These are phyloP conservation scores for Silurus asotus DNA, from an alignment of 2,113 vertebrate species.

Conservation along the genomic window DNA sequence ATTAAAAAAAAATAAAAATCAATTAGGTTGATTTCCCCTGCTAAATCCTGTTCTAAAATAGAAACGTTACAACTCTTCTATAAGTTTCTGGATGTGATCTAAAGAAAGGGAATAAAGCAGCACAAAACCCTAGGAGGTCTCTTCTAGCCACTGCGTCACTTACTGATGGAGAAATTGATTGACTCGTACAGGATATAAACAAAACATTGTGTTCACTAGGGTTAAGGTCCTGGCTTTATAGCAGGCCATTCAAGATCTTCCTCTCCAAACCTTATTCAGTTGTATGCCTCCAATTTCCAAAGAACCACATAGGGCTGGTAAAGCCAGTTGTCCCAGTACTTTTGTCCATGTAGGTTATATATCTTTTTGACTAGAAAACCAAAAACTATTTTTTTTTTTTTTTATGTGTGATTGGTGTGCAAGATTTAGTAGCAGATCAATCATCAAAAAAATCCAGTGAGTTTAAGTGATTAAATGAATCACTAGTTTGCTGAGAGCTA, in stretches of 20 bases:
- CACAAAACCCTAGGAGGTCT: neutral
- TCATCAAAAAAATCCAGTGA: neutral
- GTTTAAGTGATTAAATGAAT: neutral
- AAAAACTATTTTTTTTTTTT: neutral
- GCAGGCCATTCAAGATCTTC: no score
- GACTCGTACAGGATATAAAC: neutral
- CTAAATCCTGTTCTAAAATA: conserved; percentile 32
- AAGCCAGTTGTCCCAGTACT: no score
- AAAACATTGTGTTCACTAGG: no score
- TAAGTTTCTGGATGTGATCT: neutral
- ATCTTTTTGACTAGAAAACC: conserved; percentile 10
- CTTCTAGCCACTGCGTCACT: neutral
- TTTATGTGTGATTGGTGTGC: neutral
- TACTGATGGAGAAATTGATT: conserved; percentile 10
- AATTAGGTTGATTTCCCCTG: conserved; percentile 23
- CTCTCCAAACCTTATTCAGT: no score
- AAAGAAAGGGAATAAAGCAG: neutral
- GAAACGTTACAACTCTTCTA: conserved; percentile 24
- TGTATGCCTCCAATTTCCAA: no score
- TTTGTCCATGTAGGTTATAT: no score
- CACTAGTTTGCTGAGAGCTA: conserved; percentile 34
- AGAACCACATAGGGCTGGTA: no score
- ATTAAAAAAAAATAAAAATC: conserved; percentile 33
- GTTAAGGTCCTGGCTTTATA: no score
- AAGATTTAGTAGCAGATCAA: neutral